A percentile compares a stretch with the other conserved stretches of the same genome.
These are phyloP conservation scores for Scolopax mira DNA, from an alignment of 2,113 vertebrate genomes.

Conservation along the genomic window DNA sequence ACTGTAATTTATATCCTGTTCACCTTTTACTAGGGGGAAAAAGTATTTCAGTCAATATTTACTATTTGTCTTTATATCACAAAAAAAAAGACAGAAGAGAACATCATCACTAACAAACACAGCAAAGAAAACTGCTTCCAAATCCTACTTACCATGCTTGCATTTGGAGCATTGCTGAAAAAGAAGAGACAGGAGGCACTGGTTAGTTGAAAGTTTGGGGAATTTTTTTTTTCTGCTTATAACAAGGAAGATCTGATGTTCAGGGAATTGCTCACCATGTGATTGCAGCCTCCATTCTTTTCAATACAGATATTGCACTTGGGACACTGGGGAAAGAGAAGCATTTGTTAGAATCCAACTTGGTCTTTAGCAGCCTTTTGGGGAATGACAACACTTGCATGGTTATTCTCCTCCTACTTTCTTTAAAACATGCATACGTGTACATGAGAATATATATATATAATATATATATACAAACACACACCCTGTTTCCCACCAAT, in stretches of 20 bases:
- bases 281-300: constrained; percentile 99
- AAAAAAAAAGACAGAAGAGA: neutral
- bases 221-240: neutral
- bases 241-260: constrained; percentile 1
- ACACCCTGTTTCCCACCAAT: neutral
- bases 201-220: constrained; percentile 1
- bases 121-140: neutral
- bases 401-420: neutral
- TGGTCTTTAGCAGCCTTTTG: neutral
- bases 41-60: neutral
- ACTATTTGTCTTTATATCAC: neutral
- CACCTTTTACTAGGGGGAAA: neutral
- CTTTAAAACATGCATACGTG: fast-evolving
- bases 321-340: constrained; percentile 87
- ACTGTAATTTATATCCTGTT: neutral
- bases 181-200: constrained; percentile 59
- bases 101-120: neutral
- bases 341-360: constrained; percentile 19
- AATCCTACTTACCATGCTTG: constrained; percentile 89
- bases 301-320: constrained; percentile 99
- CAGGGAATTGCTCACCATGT: constrained; percentile 89
- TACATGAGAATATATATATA: neutral
- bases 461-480: neutral
- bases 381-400: neutral
- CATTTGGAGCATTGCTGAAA: constrained; percentile 99